Percentiles rank a stretch among this genome's conserved stretches.
phyloP scores from a whole-genome alignment of 2,888 invertebrate genomes.

The Notodonta dromedarius region DNA sequence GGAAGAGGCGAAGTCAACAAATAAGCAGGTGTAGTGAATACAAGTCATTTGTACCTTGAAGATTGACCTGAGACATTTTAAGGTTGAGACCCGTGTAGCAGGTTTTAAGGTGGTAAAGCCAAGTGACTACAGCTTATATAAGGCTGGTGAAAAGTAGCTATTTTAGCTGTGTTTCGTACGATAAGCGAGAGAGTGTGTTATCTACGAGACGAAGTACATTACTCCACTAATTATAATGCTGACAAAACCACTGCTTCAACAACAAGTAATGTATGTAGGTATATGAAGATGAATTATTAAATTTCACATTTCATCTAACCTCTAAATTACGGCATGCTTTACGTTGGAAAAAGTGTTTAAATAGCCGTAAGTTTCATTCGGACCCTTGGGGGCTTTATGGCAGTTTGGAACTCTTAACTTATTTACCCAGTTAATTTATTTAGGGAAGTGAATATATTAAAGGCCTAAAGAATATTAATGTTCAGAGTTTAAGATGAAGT shows the following conservation, averaged over 20 bases:
- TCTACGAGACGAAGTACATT: no score
- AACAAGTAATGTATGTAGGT: not conserved
- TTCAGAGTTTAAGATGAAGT: conserved; percentile 50
- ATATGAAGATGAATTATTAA: conserved; percentile 25
- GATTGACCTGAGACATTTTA: no score
- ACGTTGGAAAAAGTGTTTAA: conserved; percentile 53
- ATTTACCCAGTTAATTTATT: conserved; percentile 66
- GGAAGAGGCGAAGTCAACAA: no score
- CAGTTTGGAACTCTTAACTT: conserved; percentile 55
- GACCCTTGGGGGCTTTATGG: conserved; percentile 52
- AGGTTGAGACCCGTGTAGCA: no score
- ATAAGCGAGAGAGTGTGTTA: no score
- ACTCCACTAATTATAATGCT: not conserved
- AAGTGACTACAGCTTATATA: no score
- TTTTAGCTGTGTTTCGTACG: no score
- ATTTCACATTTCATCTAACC: conserved; percentile 44
- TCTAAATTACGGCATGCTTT: conserved; percentile 44
- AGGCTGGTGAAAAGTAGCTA: no score
- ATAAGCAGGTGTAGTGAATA: no score
- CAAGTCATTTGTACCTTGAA: no score
- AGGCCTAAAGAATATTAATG: conserved; percentile 57
- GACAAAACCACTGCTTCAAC: not conserved
- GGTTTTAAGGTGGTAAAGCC: no score
- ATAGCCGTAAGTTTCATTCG: conserved; percentile 41
- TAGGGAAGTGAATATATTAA: conserved; percentile 57